Conservation (phyloP, 1,140 invertebrate genomes). For the Megathymus violae region DNA sequence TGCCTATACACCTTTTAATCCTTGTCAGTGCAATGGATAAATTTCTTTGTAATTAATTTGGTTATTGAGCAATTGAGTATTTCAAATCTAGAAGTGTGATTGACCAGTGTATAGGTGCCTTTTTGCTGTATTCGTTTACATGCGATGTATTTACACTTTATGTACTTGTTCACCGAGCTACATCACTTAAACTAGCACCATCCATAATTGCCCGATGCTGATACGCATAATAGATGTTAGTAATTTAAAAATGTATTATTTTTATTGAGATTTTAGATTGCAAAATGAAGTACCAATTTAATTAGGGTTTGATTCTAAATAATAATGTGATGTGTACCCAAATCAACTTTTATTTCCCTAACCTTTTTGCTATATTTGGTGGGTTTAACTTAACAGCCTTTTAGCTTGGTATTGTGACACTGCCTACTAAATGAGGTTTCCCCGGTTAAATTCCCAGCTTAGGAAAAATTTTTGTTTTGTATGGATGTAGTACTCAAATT, state of each 20-base stretch:
- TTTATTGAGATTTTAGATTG: constrained; percentile 31
- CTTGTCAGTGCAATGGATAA: neutral
- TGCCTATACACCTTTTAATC: constrained; percentile 15
- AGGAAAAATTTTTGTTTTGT: no score
- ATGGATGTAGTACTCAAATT: no score
- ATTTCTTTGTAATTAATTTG: neutral
- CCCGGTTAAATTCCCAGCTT: no score
- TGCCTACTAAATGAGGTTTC: no score
- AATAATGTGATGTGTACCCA: constrained; percentile 24
- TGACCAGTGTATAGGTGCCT: constrained; percentile 16
- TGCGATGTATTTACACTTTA: constrained; percentile 13
- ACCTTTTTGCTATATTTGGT: no score
- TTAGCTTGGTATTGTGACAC: no score
- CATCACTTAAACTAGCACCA: constrained; percentile 37
- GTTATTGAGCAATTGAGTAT: neutral
- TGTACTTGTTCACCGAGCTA: constrained; percentile 27
- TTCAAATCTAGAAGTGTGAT: constrained; percentile 1
- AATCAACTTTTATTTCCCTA: constrained; percentile 13
- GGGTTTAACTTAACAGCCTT: no score
- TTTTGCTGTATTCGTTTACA: constrained; percentile 12
- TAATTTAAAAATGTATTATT: constrained; percentile 28
- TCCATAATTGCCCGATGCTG: constrained; percentile 39
- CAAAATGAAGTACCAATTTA: constrained; percentile 24
- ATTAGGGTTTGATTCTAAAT: constrained; percentile 31
- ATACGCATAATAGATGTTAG: constrained; percentile 40